These are phyloP conservation scores for Drosophila formosana DNA, from an alignment of 2,888 invertebrate genomes.

Conservation along the genomic window DNA sequence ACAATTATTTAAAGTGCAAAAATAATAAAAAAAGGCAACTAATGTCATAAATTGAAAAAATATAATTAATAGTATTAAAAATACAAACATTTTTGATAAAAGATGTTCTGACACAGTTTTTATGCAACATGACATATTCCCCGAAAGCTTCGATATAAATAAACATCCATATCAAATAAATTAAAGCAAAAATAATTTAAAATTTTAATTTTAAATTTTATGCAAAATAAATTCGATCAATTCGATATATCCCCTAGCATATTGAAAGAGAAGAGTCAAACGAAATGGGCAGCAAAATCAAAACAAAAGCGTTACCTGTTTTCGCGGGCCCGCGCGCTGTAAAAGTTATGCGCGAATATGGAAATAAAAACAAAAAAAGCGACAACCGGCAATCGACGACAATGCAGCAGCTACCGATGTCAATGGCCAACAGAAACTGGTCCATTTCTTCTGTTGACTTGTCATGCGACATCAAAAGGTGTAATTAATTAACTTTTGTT, in stretches of 20 bases:
- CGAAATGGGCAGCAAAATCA: slow-evolving; percentile 30
- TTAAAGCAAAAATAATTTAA: background rate
- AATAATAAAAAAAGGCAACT: too few relatives aligned
- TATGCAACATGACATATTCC: background rate
- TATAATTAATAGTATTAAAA: background rate
- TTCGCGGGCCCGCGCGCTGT: slow-evolving; percentile 18
- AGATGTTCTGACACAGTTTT: background rate
- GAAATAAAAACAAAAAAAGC: slow-evolving; percentile 65
- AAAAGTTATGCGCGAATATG: slow-evolving; percentile 50
- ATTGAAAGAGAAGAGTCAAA: slow-evolving; percentile 5
- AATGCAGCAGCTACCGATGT: slow-evolving; percentile 34
- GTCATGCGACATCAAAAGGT: slow-evolving; percentile 35
- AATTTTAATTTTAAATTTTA: background rate
- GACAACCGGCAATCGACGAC: slow-evolving; percentile 39
- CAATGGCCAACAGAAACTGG: slow-evolving; percentile 55
- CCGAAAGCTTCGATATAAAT: slow-evolving; percentile 13
- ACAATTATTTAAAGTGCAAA: too few relatives aligned
- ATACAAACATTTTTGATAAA: background rate
- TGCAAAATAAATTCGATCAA: slow-evolving; percentile 1
- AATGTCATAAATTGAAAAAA: too few relatives aligned
- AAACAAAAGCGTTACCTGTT: slow-evolving; percentile 52
- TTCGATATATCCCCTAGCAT: slow-evolving; percentile 9
- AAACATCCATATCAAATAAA: background rate
- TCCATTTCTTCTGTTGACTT: slow-evolving; percentile 49
- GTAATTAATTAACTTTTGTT: slow-evolving; percentile 48